Percentiles rank a stretch among this genome's conserved stretches.
These are phyloP conservation scores for Armadillidium nasatum DNA, from an alignment of 1,140 invertebrate species.

Conservation along the genomic window DNA sequence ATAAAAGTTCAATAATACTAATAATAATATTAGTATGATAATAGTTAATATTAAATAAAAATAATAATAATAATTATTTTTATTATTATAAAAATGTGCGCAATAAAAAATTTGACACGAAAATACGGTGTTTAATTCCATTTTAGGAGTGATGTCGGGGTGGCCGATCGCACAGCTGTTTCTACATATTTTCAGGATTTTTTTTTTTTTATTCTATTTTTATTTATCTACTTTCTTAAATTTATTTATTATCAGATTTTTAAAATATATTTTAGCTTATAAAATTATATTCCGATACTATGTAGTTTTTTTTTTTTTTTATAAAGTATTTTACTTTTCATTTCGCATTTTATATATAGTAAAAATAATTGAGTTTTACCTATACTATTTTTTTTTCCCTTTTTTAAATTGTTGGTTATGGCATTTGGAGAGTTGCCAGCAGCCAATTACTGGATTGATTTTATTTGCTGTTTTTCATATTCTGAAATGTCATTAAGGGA, in stretches of 20 bases:
- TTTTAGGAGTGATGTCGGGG: neutral
- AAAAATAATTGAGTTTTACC: neutral
- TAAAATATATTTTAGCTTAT: neutral
- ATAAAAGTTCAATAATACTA: too few relatives aligned
- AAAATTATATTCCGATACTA: neutral
- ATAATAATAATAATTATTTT: too few relatives aligned
- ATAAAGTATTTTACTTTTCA: neutral
- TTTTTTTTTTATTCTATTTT: neutral
- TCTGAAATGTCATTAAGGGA: too few relatives aligned
- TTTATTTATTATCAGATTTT: neutral
- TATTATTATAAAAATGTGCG: too few relatives aligned
- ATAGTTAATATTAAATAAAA: too few relatives aligned
- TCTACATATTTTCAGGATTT: neutral
- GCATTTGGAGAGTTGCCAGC: too few relatives aligned
- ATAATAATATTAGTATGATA: too few relatives aligned
- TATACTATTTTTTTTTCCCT: too few relatives aligned
- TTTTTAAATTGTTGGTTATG: too few relatives aligned
- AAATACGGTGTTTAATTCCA: neutral
- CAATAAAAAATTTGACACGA: neutral
- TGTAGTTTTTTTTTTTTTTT: neutral
- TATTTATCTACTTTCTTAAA: neutral
- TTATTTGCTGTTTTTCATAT: too few relatives aligned
- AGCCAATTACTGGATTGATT: too few relatives aligned
- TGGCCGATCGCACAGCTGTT: neutral
- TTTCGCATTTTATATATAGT: conserved; percentile 3